Percentiles rank a stretch among this genome's conserved stretches.
phyloP scores from a whole-genome alignment of 2,888 invertebrate genomes.

The Strigamia transsilvanica region DNA sequence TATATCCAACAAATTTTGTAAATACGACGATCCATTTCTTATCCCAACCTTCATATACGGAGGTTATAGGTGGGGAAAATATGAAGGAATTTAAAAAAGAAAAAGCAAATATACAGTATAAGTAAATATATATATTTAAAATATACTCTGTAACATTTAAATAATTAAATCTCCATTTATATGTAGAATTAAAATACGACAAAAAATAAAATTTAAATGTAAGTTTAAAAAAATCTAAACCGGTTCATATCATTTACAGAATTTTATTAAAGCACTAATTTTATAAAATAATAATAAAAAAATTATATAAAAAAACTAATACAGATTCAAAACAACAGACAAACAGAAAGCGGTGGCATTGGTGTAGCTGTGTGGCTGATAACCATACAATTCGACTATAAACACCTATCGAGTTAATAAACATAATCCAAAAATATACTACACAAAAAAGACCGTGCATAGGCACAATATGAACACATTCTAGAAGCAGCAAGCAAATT shows the following conservation, averaged over 20 bases:
- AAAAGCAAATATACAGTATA: neutral
- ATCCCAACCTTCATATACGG: neutral
- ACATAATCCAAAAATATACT: neutral
- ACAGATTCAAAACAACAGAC: neutral
- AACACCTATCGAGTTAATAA: neutral
- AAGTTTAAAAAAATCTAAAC: too few species aligned
- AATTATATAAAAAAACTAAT: neutral
- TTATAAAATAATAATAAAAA: neutral
- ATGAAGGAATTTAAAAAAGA: neutral
- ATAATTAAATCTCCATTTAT: neutral
- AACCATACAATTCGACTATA: neutral
- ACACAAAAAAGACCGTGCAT: neutral
- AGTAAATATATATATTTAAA: conserved; percentile 7
- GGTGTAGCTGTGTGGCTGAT: conserved; percentile 28
- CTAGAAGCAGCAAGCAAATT: conserved; percentile 32
- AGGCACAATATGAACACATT: conserved; percentile 39
- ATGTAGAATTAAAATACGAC: too few species aligned
- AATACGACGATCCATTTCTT: neutral
- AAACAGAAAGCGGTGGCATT: conserved; percentile 28
- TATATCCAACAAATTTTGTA: neutral
- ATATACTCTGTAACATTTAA: conserved; percentile 6
- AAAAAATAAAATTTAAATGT: too few species aligned
- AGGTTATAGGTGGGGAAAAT: neutral
- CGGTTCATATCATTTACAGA: too few species aligned
- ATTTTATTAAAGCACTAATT: neutral